Conservation (phyloP, 2,113 vertebrate genomes). For the Trichomycterus rosablanca region DNA sequence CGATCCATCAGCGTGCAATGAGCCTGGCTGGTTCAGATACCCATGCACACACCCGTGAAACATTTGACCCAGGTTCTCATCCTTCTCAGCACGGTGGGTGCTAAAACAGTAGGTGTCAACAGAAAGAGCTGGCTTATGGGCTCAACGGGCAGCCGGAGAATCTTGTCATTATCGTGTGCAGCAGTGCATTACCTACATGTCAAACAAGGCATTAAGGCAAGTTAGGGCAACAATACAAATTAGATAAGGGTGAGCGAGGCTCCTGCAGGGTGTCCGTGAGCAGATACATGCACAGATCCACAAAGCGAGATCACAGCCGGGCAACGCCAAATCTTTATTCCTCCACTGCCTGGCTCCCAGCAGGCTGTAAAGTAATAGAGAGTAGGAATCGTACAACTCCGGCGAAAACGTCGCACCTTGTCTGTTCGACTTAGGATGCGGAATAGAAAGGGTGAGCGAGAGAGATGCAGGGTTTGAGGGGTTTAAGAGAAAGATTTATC, state of each 20-base stretch:
- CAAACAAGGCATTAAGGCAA: slow-evolving; percentile 51
- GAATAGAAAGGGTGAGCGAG: slow-evolving; percentile 8
- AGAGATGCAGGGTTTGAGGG: slow-evolving; percentile 32
- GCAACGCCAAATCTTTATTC: slow-evolving; percentile 20
- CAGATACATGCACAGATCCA: neutral
- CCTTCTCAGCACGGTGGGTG: slow-evolving; percentile 9
- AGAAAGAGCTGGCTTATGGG: slow-evolving; percentile 49
- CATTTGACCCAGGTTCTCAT: neutral
- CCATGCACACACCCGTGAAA: too few relatives aligned
- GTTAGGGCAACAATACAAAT: slow-evolving; percentile 47
- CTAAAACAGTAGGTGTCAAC: slow-evolving; percentile 42
- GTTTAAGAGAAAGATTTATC: slow-evolving; percentile 43
- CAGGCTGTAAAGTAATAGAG: slow-evolving; percentile 3
- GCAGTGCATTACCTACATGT: slow-evolving; percentile 47
- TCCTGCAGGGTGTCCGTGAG: slow-evolving; percentile 4
- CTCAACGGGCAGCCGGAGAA: slow-evolving; percentile 32
- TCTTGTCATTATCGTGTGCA: slow-evolving; percentile 59
- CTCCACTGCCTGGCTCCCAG: slow-evolving; percentile 14
- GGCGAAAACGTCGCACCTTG: slow-evolving; percentile 34
- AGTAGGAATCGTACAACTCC: neutral
- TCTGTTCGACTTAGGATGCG: slow-evolving; percentile 34
- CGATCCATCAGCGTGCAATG: slow-evolving; percentile 15
- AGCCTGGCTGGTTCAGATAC: too few relatives aligned
- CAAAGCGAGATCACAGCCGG: slow-evolving; percentile 1
- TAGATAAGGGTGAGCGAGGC: slow-evolving; percentile 39